Conservation (phyloP, 2,888 invertebrate species). For the Drosophila mercatorum region DNA sequence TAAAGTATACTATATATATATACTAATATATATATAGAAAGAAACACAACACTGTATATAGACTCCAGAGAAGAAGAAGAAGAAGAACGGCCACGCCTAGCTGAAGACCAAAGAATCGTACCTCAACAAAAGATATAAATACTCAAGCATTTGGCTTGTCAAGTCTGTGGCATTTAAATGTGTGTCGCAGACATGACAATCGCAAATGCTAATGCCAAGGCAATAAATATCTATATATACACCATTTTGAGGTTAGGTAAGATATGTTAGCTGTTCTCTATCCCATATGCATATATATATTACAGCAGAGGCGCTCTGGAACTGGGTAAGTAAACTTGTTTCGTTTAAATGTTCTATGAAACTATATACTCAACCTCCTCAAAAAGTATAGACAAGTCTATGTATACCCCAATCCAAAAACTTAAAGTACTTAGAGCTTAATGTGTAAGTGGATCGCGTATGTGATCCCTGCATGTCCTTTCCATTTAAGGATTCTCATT, state of each 20-base stretch:
- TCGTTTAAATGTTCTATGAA: slow-evolving; percentile 47
- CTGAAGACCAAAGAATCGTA: slow-evolving; percentile 35
- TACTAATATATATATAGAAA: slow-evolving; percentile 18
- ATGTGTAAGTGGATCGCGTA: slow-evolving; percentile 7
- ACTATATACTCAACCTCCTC: slow-evolving; percentile 17
- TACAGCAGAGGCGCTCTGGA: slow-evolving; percentile 57
- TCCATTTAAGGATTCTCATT: slow-evolving; percentile 13
- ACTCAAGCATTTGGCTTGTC: slow-evolving; percentile 48
- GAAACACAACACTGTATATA: slow-evolving; percentile 72
- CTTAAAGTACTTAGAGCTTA: neutral
- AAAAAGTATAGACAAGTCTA: slow-evolving; percentile 1
- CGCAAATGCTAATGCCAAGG: slow-evolving; percentile 41
- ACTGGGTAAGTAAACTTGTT: slow-evolving; percentile 63
- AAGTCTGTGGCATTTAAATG: slow-evolving; percentile 64
- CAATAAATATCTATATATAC: neutral
- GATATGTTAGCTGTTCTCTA: slow-evolving; percentile 54
- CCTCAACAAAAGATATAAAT: slow-evolving; percentile 25
- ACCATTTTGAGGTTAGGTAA: slow-evolving; percentile 67
- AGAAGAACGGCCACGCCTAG: slow-evolving; percentile 16
- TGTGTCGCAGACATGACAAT: slow-evolving; percentile 66
- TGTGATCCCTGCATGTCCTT: slow-evolving; percentile 39
- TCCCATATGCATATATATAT: slow-evolving; percentile 53
- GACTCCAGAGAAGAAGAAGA: slow-evolving; percentile 34
- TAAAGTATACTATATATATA: slow-evolving; percentile 8
- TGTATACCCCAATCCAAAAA: slow-evolving; percentile 5